Base-by-base conservation (phyloP, 2,113 vertebrate species). In the Pipa parva region DNA sequence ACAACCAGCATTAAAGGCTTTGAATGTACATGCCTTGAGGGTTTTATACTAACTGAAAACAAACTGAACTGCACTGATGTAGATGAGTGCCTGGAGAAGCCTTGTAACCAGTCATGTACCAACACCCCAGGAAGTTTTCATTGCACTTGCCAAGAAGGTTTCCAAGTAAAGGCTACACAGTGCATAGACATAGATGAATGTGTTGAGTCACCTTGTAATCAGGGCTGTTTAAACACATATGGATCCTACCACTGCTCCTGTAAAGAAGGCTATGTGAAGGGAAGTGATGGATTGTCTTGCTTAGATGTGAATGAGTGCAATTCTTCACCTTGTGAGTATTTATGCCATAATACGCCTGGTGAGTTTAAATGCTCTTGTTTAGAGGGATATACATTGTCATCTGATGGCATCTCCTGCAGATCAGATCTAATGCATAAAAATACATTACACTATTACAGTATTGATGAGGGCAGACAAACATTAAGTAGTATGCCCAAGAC, bases 151-250 rank as follows among this genome's bases (percentile, higher is more conserved):
- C 66, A 51, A 46, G 48, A 74, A 4, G 89, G 88, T 24, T 90
- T 83, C 21, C 68, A 75, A 39, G 55, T 61, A 1, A 20, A 58
- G 0, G 25, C 24, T 1, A 2, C 42, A 0, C 27, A 69, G 18
- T 91, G 89, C 29, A 2, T 54, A 15, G 89, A 91, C 0, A 62
- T 85, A 39, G 83, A 91, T 0, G 89, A 91, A 3, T 75, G 80
- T 69, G 17, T 56, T 10, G 0, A 54, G 25, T 50, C 74, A 0
- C 80, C 61, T 21, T 91, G 89, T 1, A 46, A 74, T 0, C 83
- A 83, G 13, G 0, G 0, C 37, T 91, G 89, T 49, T 73, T 2
- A 62, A 91, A 91, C 60, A 75, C 77, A 0, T 46, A 59, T 0
- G 88, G 89, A 0, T 74, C 72, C n/a, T 91, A 84, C 26, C 20